Evolutionary conservation across 1,140 invertebrate genomes (phyloP), one percentile per base, ranked within the genome.

Genomic region (Drosophila nigrodunni): DNA sequence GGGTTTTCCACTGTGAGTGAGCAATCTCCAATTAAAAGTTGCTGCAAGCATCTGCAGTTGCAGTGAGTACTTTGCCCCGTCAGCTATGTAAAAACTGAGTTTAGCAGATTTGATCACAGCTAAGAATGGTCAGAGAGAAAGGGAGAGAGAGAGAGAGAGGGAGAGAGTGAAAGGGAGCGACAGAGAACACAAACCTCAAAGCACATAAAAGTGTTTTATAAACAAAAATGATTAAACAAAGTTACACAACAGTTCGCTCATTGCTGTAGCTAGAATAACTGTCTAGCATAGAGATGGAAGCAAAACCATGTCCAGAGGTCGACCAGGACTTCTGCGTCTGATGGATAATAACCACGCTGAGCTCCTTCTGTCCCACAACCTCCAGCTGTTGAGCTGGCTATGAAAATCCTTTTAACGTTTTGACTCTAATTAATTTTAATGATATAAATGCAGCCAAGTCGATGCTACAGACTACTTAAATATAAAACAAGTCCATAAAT

Each of bases 361-460:
- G 61, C 39, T 18, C 34, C 39, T 15, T 15, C 34, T 35, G 37
- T 35, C 41, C 41, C 11, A 43, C n/a, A n/a, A 43, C 11, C 41
- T 30, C 39, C 52, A 54, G 49, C 49, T 35, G 25, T 3, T 50
- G 44, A n/a, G 61, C 18, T 67, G 70, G 70, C 74, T 71, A 82
- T 76, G 69, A 74, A 73, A 85, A 91, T 90, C 81, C 78, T 85
- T 89, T 90, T 82, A 82, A 78, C 90, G 86, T 90, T 83, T 86
- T 85, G 78, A 91, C 87, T 90, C 82, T 82, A 91, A 91, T 91
- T 91, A 91, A 88, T 91, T 91, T 91, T 91, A 91, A 91, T 91
- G 82, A 87, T 80, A 87, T 76, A 77, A 82, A 74, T 79, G 67
- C 82, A 74, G 58, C 69, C 61, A 77, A 77, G 65, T 70, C 49